phyloP scores from a whole-genome alignment of 53 echinoderm and acorn worm genomes.

The Echinarachnius parma region DNA sequence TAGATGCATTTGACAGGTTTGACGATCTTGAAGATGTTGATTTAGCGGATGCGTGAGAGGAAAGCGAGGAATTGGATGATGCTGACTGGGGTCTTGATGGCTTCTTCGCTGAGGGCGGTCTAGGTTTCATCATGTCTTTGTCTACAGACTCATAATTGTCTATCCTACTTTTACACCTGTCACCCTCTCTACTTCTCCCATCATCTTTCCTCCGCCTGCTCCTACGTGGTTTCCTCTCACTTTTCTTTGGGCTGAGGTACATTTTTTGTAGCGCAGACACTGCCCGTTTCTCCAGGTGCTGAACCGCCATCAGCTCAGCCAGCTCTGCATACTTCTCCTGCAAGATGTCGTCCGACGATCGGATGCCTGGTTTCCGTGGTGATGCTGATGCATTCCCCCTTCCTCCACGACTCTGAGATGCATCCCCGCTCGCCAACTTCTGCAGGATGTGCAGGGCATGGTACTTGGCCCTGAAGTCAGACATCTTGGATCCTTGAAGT shows the following conservation, averaged over 20 bases:
- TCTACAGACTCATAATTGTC: background rate
- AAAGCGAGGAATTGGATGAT: constrained; percentile 13
- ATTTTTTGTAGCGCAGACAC: constrained; percentile 44
- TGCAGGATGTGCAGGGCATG: constrained; percentile 64
- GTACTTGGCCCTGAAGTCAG: constrained; percentile 60
- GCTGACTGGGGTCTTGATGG: background rate
- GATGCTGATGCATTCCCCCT: background rate
- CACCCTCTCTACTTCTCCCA: background rate
- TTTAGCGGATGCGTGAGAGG: constrained; percentile 17
- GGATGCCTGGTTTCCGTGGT: constrained; percentile 51
- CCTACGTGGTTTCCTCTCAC: constrained; percentile 11
- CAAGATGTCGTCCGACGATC: constrained; percentile 59
- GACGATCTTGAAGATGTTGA: constrained; percentile 19
- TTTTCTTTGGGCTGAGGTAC: constrained; percentile 15
- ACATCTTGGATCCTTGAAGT: constrained; percentile 41
- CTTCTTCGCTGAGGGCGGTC: constrained; percentile 32
- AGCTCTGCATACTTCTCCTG: constrained; percentile 76
- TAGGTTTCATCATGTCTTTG: background rate
- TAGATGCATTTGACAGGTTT: background rate
- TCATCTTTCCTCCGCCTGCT: background rate
- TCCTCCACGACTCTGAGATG: constrained; percentile 12
- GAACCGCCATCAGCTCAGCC: constrained; percentile 57
- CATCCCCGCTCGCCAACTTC: constrained; percentile 38
- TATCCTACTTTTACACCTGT: background rate
- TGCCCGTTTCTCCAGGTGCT: constrained; percentile 63